A percentile compares a stretch with the other conserved stretches of the same genome.
Conservation (phyloP, 2,888 invertebrate species). For the Ennomos fuscantarius region DNA sequence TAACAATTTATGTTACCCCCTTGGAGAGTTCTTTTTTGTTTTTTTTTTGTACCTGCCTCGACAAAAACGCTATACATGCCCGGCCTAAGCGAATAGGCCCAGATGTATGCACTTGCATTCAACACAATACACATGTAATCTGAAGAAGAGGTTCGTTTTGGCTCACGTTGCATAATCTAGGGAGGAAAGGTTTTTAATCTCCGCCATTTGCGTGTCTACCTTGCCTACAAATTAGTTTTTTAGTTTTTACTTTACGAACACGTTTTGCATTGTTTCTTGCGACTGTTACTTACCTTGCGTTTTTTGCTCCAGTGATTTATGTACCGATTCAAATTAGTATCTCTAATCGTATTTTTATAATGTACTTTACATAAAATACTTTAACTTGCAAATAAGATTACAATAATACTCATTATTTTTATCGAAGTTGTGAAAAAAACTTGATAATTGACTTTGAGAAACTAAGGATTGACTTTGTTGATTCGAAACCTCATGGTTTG, state of each 20-base stretch:
- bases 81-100: conserved; percentile 38
- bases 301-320: conserved; percentile 24
- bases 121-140: conserved; percentile 50
- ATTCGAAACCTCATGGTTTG: conserved; percentile 13
- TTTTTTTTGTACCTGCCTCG: conserved; percentile 71
- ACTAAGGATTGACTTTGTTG: conserved; percentile 16
- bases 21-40: conserved; percentile 63
- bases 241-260: conserved; percentile 22
- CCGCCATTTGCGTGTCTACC: conserved; percentile 16
- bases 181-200: conserved; percentile 35
- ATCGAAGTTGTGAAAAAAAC: conserved; percentile 9
- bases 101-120: conserved; percentile 60
- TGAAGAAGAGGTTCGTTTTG: conserved; percentile 25
- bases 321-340: conserved; percentile 4
- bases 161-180: conserved; percentile 49
- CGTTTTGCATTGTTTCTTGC: conserved; percentile 26
- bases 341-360: conserved; percentile 1
- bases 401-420: too few relatives aligned
- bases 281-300: conserved; percentile 19
- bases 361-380: conserved; percentile 1
- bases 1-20: conserved; percentile 60
- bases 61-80: conserved; percentile 60
- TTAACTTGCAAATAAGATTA: conserved; percentile 9
- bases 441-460: conserved; percentile 10
- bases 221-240: conserved; percentile 32